Percentiles rank a stretch among this genome's conserved stretches.
These are phyloP conservation scores for Gari tellinella DNA, from an alignment of 2,888 invertebrate species.

Conservation along the genomic window DNA sequence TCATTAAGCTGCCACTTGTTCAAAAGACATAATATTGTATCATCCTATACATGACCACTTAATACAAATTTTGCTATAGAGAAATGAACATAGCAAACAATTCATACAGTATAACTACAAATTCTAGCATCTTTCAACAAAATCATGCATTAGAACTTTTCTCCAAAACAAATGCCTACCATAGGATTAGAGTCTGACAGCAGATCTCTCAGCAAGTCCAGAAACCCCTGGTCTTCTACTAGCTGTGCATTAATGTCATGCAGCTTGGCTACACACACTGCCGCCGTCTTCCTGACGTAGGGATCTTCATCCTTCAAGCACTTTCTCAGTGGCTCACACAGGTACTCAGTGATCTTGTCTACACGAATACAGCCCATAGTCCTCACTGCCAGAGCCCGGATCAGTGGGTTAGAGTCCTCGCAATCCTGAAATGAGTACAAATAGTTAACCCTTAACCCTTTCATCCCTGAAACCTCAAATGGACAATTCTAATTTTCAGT, in stretches of 20 bases:
- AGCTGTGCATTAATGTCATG: constrained; percentile 95
- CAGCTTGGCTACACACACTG: constrained; percentile 99
- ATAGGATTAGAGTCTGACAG: constrained; percentile 99
- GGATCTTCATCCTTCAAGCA: constrained; percentile 86
- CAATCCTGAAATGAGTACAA: constrained; percentile 94
- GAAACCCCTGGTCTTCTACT: constrained; percentile 95
- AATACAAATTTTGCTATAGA: too few relatives aligned
- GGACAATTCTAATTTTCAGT: too few relatives aligned
- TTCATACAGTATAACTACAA: too few relatives aligned
- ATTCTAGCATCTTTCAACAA: too few relatives aligned
- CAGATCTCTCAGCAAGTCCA: constrained; percentile 98
- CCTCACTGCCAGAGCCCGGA: constrained; percentile 98
- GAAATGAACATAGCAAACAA: too few relatives aligned
- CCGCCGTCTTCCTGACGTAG: constrained; percentile 95
- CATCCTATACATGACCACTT: too few relatives aligned
- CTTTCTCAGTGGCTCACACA: constrained; percentile 98
- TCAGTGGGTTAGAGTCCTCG: constrained; percentile 99
- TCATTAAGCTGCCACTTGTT: too few relatives aligned
- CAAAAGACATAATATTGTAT: too few relatives aligned
- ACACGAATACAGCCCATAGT: constrained; percentile 99
- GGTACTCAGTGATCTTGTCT: constrained; percentile 99
- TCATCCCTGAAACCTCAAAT: too few relatives aligned
- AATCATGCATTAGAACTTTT: too few relatives aligned
- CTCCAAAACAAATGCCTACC: constrained; percentile 86
- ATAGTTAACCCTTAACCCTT: too few relatives aligned